These are phyloP conservation scores for Pterophyllum scalare DNA, from an alignment of 2,113 vertebrate species.

Conservation along the genomic window DNA sequence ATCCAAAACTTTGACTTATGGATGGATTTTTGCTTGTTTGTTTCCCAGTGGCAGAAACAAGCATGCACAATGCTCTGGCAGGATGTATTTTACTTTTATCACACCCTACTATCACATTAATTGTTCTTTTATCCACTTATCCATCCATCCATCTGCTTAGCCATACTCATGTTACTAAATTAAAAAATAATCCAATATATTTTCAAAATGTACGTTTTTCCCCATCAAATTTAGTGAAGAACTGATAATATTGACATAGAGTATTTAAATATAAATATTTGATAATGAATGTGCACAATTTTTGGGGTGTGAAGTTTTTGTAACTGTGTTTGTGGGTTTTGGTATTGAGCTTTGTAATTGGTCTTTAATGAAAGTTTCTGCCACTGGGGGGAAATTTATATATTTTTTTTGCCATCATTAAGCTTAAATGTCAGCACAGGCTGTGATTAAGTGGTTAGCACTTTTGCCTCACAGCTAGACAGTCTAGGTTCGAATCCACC, in stretches of 20 bases:
- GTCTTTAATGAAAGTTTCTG: rapidly evolving
- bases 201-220: not conserved
- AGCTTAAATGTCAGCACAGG: not conserved
- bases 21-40: not conserved
- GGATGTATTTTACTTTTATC: too few relatives aligned
- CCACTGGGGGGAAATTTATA: not conserved
- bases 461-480: too few relatives aligned
- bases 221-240: not conserved
- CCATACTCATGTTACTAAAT: not conserved
- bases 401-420: too few relatives aligned
- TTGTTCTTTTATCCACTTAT: not conserved
- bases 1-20: not conserved
- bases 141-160: too few relatives aligned
- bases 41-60: not conserved
- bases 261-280: not conserved
- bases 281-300: not conserved
- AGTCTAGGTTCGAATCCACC: too few relatives aligned
- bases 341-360: not conserved
- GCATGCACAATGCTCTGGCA: not conserved
- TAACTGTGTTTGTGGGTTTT: not conserved
- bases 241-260: not conserved
- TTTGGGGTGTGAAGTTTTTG: not conserved
- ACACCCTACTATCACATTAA: not conserved
- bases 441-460: too few relatives aligned
- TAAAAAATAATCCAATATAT: not conserved